Conservation (phyloP, 1,140 invertebrate species). For the Mycetomoellerius zeteki region DNA sequence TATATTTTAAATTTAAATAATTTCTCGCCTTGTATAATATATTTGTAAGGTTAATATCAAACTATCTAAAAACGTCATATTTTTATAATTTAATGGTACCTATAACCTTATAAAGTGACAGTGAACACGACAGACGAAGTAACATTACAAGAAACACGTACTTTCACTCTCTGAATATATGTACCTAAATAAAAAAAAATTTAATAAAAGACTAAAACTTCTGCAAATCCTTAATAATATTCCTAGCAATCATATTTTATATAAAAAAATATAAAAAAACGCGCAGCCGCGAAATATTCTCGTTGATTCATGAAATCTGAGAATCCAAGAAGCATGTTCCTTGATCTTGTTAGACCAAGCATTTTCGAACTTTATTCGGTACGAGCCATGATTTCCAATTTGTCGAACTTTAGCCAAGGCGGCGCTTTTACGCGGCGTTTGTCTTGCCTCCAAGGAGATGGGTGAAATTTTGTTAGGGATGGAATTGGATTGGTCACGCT, state of each 20-base stretch:
- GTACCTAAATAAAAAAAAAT: too few species aligned
- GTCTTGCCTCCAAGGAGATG: conserved; percentile 6
- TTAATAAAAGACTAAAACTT: too few species aligned
- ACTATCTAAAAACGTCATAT: too few species aligned
- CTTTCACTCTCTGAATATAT: too few species aligned
- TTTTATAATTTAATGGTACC: too few species aligned
- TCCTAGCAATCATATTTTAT: not conserved
- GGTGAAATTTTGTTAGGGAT: conserved; percentile 43
- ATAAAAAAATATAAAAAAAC: conserved; percentile 5
- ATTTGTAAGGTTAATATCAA: too few species aligned
- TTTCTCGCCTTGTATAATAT: too few species aligned
- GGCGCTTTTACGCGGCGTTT: conserved; percentile 24
- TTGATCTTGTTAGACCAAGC: conserved; percentile 21
- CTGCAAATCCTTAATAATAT: not conserved
- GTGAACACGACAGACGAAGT: too few species aligned
- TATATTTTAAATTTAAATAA: too few species aligned
- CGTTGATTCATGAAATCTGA: not conserved
- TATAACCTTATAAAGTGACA: too few species aligned
- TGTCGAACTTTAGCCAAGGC: conserved; percentile 39
- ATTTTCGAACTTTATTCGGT: conserved; percentile 15
- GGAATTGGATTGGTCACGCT: conserved; percentile 49
- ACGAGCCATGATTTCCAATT: conserved; percentile 53
- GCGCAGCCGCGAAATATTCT: not conserved
- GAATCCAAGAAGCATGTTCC: not conserved
- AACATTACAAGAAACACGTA: too few species aligned